Base-by-base conservation (phyloP, 2,797 vertebrate genomes). In the Mormyrops attenuatus region DNA sequence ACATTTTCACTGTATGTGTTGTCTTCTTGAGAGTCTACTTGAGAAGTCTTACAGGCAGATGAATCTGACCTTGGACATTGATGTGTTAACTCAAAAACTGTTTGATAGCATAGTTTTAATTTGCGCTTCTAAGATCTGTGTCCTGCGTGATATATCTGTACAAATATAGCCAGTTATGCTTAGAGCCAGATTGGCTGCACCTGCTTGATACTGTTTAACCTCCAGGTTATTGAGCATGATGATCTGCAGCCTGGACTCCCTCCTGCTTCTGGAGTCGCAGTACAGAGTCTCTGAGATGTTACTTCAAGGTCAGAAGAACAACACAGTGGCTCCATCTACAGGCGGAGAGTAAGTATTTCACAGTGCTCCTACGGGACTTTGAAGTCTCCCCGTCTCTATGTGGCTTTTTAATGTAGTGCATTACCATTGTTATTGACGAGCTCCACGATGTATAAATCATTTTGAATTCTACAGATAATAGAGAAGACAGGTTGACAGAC, bases 241-340 rank as follows among this genome's bases (percentile, higher is more conserved):
- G 0, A 98, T 98, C 95, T 98, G 97, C 94, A 96, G 96, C 91
- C 95, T 99, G 92, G 96, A 99, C 92, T 96, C 96, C 1, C 96
- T 98, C 63, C 95, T 99, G 88, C 95, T 99, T 73, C 92, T 99
- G 93, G 97, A 99, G 94, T 95, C 96, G 92, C 98, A 98, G 90
- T 99, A 97, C 93, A 95, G 96, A 89, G 93, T 99, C 91, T 97
- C 96, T 90, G 94, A 96, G 92, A 93, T 96, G 92, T 94, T 99
- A 92, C 95, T 99, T 77, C 95, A 94, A 92, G 95, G 96, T 91
- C 98, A 99, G 94, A 95, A 95, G 91, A 97, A 98, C 91, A 98
- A 97, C 91, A 52, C 94, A 69, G 91, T 94, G 0, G 96, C 97
- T 90, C 91, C 91, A 8, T 94, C 94, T 15, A 90, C 94, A 55